Percentiles rank a stretch among this genome's conserved stretches.
These are phyloP conservation scores for Paragorgia papillata DNA, from an alignment of 92 coral and sea anemone species.

Conservation along the genomic window DNA sequence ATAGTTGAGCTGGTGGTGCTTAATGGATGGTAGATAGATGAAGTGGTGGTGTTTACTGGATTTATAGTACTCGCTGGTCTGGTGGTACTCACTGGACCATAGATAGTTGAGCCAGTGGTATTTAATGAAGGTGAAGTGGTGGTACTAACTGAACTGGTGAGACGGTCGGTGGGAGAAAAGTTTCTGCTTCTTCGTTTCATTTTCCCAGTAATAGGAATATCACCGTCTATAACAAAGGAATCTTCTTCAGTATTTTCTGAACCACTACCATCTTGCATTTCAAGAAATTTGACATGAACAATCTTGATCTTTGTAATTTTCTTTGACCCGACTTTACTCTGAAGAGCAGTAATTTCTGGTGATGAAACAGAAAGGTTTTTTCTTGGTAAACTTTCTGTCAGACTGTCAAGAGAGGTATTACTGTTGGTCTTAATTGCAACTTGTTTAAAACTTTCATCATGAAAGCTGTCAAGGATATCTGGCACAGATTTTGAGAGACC, in stretches of 20 bases:
- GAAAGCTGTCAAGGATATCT: conserved; percentile 36
- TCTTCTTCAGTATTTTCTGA: conserved; percentile 25
- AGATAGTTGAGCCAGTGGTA: too few relatives aligned
- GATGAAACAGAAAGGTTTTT: conserved; percentile 16
- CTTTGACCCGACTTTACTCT: not conserved
- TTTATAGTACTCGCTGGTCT: too few relatives aligned
- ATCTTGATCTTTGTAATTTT: conserved; percentile 36
- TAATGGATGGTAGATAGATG: too few relatives aligned
- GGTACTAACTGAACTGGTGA: too few relatives aligned
- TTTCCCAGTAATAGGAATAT: conserved; percentile 14
- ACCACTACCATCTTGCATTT: conserved; percentile 31
- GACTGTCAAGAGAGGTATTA: not conserved
- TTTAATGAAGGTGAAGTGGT: too few relatives aligned
- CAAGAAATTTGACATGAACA: conserved; percentile 40
- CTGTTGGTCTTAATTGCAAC: not conserved
- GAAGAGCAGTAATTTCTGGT: conserved; percentile 12
- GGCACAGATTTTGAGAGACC: conserved; percentile 30
- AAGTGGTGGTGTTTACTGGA: too few relatives aligned
- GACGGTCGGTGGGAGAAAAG: conserved; percentile 4
- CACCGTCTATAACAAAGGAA: conserved; percentile 28
- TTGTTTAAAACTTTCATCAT: conserved; percentile 4
- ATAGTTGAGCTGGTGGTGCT: too few relatives aligned
- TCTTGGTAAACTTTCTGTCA: conserved; percentile 4
- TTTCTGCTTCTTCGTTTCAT: conserved; percentile 17
- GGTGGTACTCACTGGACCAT: too few relatives aligned